Evolutionary conservation across 1,140 invertebrate species (phyloP), one percentile per base, ranked within the genome.

Genomic region (Dryas iulia): DNA sequence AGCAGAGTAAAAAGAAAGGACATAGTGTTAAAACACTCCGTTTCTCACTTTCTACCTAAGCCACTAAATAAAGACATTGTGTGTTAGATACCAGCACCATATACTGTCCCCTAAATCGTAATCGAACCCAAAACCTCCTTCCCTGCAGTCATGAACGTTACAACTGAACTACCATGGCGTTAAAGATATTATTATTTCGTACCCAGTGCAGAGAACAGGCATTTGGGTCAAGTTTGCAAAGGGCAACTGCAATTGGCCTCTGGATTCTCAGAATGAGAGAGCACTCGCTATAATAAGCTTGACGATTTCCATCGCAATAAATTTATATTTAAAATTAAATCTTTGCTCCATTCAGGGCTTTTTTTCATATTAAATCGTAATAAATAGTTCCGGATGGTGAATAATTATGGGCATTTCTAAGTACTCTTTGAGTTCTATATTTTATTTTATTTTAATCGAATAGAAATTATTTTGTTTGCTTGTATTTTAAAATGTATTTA

Each of bases 141-240:
- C n/a, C n/a, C n/a, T n/a, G n/a, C n/a, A n/a, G n/a, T n/a, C n/a
- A n/a, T n/a, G n/a, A n/a, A n/a, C n/a, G n/a, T n/a, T n/a, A n/a
- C n/a, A n/a, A n/a, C n/a, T n/a, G n/a, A n/a, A n/a, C n/a, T n/a
- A 28, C 26, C 3, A 28, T 28, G 26, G 26, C 26, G 26, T 28
- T 6, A 3, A 6, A 28, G 26, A 28, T 28, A 28, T 28, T 3
- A 28, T 28, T 28, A 28, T n/a, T n/a, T n/a, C 35, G 35, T 2
- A 39, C 14, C 39, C 39, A 47, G 14, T 47, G n/a, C n/a, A 18
- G n/a, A 47, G 39, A 47, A 47, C 39, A 53, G 39, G 39, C 47
- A 62, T 62, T 60, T 60, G 39, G 66, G 66, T 67, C 66, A 67
- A 67, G 47, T 53, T 53, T 33, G 35, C 18, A 67, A 33, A 53